Conservation (phyloP, 1,140 invertebrate species). For the Planococcus citri region DNA sequence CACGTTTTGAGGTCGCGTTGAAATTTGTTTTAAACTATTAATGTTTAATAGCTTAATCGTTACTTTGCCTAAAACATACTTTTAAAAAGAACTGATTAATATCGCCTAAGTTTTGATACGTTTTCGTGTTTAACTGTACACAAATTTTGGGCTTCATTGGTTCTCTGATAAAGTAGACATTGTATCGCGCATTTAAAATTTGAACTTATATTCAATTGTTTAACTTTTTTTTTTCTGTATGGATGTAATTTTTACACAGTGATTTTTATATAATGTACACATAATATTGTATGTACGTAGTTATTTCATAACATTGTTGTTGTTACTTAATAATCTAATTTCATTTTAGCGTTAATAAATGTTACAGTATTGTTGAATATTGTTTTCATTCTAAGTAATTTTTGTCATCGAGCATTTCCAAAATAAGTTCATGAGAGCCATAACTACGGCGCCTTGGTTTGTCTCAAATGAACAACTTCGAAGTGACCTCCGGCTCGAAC, state of each 20-base stretch:
- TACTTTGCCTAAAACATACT: background rate
- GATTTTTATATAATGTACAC: background rate
- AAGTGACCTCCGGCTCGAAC: too few species aligned
- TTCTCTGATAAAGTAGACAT: background rate
- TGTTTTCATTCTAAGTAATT: background rate
- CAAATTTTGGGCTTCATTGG: background rate
- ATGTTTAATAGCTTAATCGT: background rate
- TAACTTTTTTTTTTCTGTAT: background rate
- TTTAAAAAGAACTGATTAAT: background rate
- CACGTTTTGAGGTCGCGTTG: background rate
- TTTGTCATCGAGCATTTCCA: too few species aligned
- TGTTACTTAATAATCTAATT: slow-evolving; percentile 8
- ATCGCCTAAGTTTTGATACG: background rate
- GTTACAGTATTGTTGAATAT: background rate
- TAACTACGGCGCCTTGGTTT: too few species aligned
- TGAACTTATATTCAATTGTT: background rate
- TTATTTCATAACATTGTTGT: slow-evolving; percentile 8
- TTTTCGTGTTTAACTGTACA: background rate
- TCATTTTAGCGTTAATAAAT: slow-evolving; percentile 4
- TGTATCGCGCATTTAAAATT: background rate
- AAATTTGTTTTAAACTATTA: background rate
- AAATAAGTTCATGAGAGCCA: too few species aligned
- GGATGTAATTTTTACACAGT: background rate
- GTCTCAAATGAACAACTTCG: too few species aligned
- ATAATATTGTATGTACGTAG: background rate